Conservation (phyloP, 2,113 vertebrate genomes). For the Apodemus sylvaticus region DNA sequence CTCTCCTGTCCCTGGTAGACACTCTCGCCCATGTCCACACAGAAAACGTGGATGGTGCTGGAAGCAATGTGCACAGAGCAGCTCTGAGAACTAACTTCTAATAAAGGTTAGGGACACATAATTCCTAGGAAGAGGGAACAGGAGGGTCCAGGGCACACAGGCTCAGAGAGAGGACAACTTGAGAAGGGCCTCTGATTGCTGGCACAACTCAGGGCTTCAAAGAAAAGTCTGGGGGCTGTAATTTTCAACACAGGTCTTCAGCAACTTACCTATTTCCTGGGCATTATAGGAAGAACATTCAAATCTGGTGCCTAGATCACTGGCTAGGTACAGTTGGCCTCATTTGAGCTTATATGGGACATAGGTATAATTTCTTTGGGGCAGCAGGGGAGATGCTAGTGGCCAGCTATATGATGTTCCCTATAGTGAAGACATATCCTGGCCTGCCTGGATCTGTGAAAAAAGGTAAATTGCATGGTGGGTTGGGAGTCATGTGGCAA, state of each 20-base stretch:
- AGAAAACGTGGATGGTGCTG: background rate
- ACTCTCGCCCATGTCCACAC: background rate
- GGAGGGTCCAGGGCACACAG: background rate
- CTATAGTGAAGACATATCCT: background rate
- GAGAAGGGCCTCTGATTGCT: background rate
- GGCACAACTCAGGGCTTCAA: background rate
- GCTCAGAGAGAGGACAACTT: background rate
- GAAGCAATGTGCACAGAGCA: background rate
- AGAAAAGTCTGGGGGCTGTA: background rate
- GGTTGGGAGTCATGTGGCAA: background rate
- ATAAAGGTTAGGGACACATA: background rate
- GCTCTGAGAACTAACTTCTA: background rate
- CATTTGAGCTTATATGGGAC: background rate
- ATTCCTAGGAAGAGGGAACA: background rate
- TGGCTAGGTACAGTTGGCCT: background rate
- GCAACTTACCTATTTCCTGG: background rate
- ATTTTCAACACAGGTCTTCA: background rate
- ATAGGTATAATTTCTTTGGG: background rate
- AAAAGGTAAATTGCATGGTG: too few species aligned
- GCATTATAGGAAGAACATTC: background rate
- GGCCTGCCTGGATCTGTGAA: background rate
- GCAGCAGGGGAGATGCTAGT: background rate
- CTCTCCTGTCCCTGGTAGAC: background rate
- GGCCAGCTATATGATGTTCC: background rate
- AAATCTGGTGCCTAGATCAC: too few species aligned